Conservation (phyloP, 1,140 invertebrate species). For the Dreissena polymorpha region DNA sequence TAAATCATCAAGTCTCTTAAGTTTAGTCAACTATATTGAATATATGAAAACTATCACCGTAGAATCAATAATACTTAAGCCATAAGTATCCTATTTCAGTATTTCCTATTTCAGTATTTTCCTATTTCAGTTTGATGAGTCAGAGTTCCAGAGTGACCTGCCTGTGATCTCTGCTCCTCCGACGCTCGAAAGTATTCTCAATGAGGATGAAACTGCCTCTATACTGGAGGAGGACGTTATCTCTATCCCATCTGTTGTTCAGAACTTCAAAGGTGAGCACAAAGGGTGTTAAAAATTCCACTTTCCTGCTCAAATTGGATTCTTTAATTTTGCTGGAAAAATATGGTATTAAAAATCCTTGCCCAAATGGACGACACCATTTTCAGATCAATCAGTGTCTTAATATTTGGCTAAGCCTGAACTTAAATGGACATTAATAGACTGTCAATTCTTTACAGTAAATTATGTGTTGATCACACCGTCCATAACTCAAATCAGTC, state of each 20-base stretch:
- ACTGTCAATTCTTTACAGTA: too few relatives aligned
- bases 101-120: constrained; percentile 76
- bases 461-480: too few relatives aligned
- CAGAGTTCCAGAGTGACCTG: constrained; percentile 87
- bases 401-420: too few relatives aligned
- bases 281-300: too few relatives aligned
- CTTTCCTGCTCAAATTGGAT: too few relatives aligned
- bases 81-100: too few relatives aligned
- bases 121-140: constrained; percentile 86
- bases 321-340: too few relatives aligned
- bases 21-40: neutral
- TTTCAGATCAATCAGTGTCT: too few relatives aligned
- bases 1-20: neutral
- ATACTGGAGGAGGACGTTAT: constrained; percentile 76
- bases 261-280: constrained; percentile 68
- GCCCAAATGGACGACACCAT: too few relatives aligned
- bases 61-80: neutral
- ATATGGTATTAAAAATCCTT: too few relatives aligned
- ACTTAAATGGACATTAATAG: too few relatives aligned
- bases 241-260: constrained; percentile 65
- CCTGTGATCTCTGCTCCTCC: constrained; percentile 88
- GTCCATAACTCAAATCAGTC: too few relatives aligned
- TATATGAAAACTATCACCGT: neutral
- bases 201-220: constrained; percentile 82
- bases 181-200: constrained; percentile 92